Percentiles rank a stretch among this genome's conserved stretches.
phyloP scores from a whole-genome alignment of 2,797 vertebrate genomes.

The Parambassis ranga region DNA sequence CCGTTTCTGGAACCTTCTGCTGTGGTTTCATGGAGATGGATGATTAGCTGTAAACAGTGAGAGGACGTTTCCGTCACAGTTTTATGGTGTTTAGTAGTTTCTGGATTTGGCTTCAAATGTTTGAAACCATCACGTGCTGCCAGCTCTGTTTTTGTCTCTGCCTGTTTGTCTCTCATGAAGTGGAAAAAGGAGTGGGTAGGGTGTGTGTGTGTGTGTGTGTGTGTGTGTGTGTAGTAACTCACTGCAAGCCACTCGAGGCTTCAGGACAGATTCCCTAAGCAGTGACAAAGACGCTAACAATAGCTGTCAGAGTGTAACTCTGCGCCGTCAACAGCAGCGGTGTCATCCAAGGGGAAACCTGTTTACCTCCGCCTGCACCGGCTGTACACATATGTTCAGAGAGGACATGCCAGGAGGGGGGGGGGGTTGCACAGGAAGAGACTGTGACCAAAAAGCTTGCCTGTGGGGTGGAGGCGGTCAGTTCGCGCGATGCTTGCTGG shows the following conservation, averaged over 20 bases:
- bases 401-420: not conserved
- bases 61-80: too few species aligned
- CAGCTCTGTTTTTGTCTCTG: not conserved
- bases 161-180: slow-evolving; percentile 22
- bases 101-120: too few species aligned
- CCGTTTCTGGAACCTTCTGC: too few species aligned
- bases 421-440: not conserved
- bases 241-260: slow-evolving; percentile 20
- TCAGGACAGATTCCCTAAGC: slow-evolving; percentile 36
- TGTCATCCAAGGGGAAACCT: slow-evolving; percentile 46
- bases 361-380: slow-evolving; percentile 25
- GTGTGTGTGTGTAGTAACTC: not conserved
- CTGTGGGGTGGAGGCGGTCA: slow-evolving; percentile 2
- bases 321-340: slow-evolving; percentile 25
- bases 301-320: slow-evolving; percentile 51
- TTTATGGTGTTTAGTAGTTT: too few species aligned
- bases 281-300: slow-evolving; percentile 45
- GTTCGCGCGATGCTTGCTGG: slow-evolving; percentile 9
- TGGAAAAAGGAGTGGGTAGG: slow-evolving; percentile 11
- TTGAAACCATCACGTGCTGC: too few species aligned
- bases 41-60: too few species aligned
- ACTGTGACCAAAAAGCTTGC: slow-evolving; percentile 2
- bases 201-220: not conserved
- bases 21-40: too few species aligned
- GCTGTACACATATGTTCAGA: slow-evolving; percentile 27